Conservation (phyloP, 2,797 vertebrate species). For the Cyprinella venusta region DNA sequence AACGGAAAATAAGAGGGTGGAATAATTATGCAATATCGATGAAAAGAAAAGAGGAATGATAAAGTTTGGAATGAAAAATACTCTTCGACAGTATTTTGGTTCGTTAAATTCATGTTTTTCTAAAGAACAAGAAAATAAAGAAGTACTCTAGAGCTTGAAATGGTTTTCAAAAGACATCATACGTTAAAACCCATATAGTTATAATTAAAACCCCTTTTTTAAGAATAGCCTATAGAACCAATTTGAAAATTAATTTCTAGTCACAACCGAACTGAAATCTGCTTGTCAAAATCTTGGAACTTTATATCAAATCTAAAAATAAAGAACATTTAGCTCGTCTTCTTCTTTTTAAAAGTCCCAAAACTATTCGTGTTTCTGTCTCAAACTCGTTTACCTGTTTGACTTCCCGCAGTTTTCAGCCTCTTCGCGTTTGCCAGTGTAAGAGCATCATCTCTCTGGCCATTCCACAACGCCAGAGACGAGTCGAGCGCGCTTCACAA, state of each 20-base stretch:
- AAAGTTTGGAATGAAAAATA: neutral
- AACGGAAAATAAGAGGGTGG: neutral
- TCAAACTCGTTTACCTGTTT: slow-evolving; percentile 35
- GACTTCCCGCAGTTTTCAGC: slow-evolving; percentile 23
- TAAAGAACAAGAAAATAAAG: neutral
- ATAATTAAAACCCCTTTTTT: neutral
- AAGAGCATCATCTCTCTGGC: slow-evolving; percentile 25
- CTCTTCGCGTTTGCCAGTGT: slow-evolving; percentile 27
- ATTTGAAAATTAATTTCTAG: neutral
- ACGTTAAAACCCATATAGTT: neutral
- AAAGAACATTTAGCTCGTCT: no score
- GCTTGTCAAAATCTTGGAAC: neutral
- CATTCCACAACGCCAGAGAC: slow-evolving; percentile 14
- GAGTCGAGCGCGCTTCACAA: neutral
- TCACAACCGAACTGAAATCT: neutral
- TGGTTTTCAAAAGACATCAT: neutral
- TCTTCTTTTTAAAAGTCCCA: neutral
- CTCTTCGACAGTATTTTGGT: neutral
- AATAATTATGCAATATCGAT: slow-evolving; percentile 39
- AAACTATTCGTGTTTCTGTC: neutral
- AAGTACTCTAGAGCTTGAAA: neutral
- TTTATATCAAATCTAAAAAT: neutral
- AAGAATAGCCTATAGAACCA: neutral
- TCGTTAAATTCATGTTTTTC: neutral
- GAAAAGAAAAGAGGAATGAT: neutral